These are phyloP conservation scores for Sinohyriopsis cumingii DNA, from an alignment of 2,888 invertebrate genomes.

Conservation along the genomic window DNA sequence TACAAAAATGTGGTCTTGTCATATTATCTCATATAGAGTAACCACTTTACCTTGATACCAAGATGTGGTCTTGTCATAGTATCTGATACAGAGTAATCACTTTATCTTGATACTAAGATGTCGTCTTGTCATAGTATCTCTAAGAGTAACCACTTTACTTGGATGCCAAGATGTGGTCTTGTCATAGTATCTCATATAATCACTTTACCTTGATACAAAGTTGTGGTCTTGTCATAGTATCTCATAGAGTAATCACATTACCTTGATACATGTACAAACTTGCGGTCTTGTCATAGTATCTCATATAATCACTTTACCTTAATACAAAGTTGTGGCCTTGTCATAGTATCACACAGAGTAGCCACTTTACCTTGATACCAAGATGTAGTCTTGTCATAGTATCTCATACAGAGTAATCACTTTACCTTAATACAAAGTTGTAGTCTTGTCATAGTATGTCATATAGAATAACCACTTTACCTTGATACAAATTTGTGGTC, in stretches of 20 bases:
- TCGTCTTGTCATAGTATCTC: slow-evolving; percentile 62
- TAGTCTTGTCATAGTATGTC: slow-evolving; percentile 62
- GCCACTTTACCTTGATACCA: slow-evolving; percentile 19
- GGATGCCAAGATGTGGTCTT: slow-evolving; percentile 49
- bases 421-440: slow-evolving; percentile 50
- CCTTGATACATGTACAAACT: slow-evolving; percentile 51
- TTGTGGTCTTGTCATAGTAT: slow-evolving; percentile 35
- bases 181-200: slow-evolving; percentile 63
- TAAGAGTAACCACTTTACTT: slow-evolving; percentile 48
- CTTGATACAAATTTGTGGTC: slow-evolving; percentile 52
- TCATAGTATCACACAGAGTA: no score
- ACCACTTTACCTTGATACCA: slow-evolving; percentile 20
- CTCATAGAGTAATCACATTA: slow-evolving; percentile 31
- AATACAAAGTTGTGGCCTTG: slow-evolving; percentile 49
- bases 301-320: slow-evolving; percentile 55
- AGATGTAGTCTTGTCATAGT: slow-evolving; percentile 26
- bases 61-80: slow-evolving; percentile 26
- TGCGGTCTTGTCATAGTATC: slow-evolving; percentile 53
- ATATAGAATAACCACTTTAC: slow-evolving; percentile 45
- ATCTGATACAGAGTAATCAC: slow-evolving; percentile 57
- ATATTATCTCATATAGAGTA: no score
- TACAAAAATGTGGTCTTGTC: slow-evolving; percentile 48
- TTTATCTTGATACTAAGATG: slow-evolving; percentile 49
- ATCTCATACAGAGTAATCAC: slow-evolving; percentile 57
- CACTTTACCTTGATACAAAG: slow-evolving; percentile 47